Base-by-base conservation (phyloP, 1,140 invertebrate species). In the Oscheius sp. region DNA sequence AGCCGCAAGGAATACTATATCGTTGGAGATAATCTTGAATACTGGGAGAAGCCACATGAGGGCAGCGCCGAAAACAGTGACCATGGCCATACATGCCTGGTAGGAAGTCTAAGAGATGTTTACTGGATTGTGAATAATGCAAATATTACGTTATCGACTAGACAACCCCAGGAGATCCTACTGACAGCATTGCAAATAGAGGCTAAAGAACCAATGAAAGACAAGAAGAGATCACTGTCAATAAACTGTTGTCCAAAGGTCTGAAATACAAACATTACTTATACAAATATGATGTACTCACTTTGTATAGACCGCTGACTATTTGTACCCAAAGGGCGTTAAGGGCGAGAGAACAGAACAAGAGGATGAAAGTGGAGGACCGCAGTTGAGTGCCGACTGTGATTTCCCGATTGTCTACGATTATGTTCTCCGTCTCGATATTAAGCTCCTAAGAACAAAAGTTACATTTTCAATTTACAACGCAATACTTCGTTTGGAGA, bases 161-260 rank as follows among this genome's bases (percentile, higher is more conserved):
- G 31, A n/a, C 64, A 49, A 1, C 87, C 87, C 87, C 87, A 88
- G 55, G 82, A 58, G n/a, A 88, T 79, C 34, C 87, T 71, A 1
- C 87, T 87, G 28, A 32, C 73, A 23, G 84, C 84, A 81, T 88
- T 88, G 78, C 85, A 87, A 31, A 87, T 75, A n/a, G 87, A 84
- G n/a, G 86, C 83, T 42, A 87, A 73, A 0, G 87, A 83, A 2
- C 87, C 87, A 2, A 88, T 85, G 13, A 84, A 68, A 2, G 87
- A 85, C 58, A 88, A 80, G 69, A 86, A 87, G 31, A 84, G 80
- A 74, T 88, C 87, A 74, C 87, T 83, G 1, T 66, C 76, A 49
- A 88, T 87, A 75, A 86, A 87, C 7, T 83, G 85, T 68, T 86
- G 86, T 7, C 87, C 87, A 80, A 84, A 88, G 1, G 86, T 82